Percentiles rank a stretch among this genome's conserved stretches.
Conservation (phyloP, 2,797 vertebrate genomes). For the Hyperoplus immaculatus region DNA sequence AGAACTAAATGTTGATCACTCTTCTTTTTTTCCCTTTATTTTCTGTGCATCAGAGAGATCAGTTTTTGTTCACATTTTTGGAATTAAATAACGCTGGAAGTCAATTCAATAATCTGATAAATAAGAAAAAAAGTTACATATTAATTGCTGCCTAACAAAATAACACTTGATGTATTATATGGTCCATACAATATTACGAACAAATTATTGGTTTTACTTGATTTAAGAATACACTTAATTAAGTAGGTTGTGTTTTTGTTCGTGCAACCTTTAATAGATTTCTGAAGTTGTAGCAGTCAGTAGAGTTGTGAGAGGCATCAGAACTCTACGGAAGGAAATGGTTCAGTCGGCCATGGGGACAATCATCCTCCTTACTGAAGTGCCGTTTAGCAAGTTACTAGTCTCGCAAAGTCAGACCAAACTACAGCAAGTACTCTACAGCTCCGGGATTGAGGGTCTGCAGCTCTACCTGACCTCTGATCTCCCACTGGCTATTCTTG, state of each 20-base stretch:
- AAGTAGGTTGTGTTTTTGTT: too few species aligned
- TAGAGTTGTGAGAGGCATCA: conserved; percentile 20
- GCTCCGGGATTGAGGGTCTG: conserved; percentile 12
- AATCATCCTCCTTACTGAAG: conserved; percentile 20
- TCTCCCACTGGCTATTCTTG: conserved; percentile 54
- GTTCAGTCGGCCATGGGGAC: background rate
- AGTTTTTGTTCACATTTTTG: background rate
- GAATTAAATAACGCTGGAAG: background rate
- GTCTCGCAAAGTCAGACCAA: too few species aligned
- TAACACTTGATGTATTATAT: background rate
- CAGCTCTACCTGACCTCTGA: conserved; percentile 43
- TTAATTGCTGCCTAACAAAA: background rate
- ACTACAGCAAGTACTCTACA: background rate
- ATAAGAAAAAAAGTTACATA: background rate
- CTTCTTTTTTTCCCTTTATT: conserved; percentile 18
- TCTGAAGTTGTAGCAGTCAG: background rate
- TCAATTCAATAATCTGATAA: background rate
- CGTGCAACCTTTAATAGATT: too few species aligned
- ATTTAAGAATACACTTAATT: too few species aligned
- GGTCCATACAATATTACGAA: background rate
- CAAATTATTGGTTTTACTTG: background rate
- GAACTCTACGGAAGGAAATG: conserved; percentile 16
- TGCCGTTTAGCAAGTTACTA: conserved; percentile 26
- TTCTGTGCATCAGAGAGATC: background rate
- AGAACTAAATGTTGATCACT: background rate